Evolutionary conservation across 2,888 invertebrate species (phyloP), one percentile per base, ranked within the genome.

Genomic region (Nymphalis polychloros): DNA sequence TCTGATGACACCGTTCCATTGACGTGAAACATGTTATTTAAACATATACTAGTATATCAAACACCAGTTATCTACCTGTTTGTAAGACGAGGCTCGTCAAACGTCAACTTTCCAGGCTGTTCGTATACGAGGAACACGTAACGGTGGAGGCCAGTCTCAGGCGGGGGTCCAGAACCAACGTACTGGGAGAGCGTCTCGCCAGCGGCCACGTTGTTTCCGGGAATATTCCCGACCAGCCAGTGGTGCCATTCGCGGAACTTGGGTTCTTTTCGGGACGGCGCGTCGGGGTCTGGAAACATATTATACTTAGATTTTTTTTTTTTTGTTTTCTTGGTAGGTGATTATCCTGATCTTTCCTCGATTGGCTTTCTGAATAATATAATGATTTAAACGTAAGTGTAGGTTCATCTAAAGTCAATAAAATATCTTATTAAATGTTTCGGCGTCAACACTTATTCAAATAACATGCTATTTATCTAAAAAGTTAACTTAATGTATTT

Each of bases 181-280:
- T 97, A 98, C 6, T 94, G 95, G 0, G 96, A 94, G 0, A 98
- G 89, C 0, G 93, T 93, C 67, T 97, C 96, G 7, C 98, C 98
- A 4, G 93, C 90, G 0, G 83, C 78, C 2, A 98, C 82, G 75
- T 96, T 92, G 73, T 82, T 87, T 16, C 96, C 97, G 19, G 96
- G 96, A 75, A 98, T 95, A 82, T 98, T 98, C 27, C 94, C 96
- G 0, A 98, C 96, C 5, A 98, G 86, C 98, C 98, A 98, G 86
- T 98, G 98, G 80, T 96, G 96, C 95, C 96, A 97, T 86, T 98
- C 98, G 48, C 97, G 94, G 84, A 94, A 95, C 73, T 93, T 96
- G 0, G 97, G 97, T 10, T 96, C 94, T n/a, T 93, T 83, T 47
- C 98, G 95, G 74, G 96, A 96, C 0, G 98, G 98, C 10, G 98